phyloP scores from a whole-genome alignment of 2,797 vertebrate species.

The Crenuchus spilurus region DNA sequence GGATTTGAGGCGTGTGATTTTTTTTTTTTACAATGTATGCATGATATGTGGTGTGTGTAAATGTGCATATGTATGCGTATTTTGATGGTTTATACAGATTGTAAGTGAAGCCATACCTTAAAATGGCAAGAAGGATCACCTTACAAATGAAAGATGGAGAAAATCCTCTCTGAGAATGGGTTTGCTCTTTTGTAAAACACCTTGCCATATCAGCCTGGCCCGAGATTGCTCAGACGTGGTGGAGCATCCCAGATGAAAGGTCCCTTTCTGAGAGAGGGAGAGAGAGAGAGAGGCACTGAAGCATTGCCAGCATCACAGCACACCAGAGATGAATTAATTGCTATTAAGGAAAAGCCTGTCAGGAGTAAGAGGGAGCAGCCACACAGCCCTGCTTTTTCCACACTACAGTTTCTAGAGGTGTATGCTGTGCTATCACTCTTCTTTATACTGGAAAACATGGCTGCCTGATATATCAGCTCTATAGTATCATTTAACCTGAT shows the following conservation, averaged over 20 bases:
- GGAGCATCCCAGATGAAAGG: background rate
- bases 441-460: background rate
- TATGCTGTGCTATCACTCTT: background rate
- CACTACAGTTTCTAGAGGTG: background rate
- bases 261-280: background rate
- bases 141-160: background rate
- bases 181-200: background rate
- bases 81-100: background rate
- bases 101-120: background rate
- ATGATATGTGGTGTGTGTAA: too few species aligned
- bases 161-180: background rate
- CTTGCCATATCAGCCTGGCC: background rate
- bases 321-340: slow-evolving; percentile 6
- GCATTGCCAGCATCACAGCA: background rate
- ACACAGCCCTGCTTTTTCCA: background rate
- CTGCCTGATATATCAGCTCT: background rate
- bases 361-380: background rate
- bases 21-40: too few species aligned
- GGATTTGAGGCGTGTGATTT: too few species aligned
- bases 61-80: background rate
- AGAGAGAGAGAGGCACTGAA: background rate
- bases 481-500: background rate
- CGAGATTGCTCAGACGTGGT: background rate
- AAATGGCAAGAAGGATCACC: background rate
- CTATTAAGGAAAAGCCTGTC: slow-evolving; percentile 8